Base-by-base conservation (phyloP, 2,888 invertebrate genomes). In the Cheiracanthium punctorium region DNA sequence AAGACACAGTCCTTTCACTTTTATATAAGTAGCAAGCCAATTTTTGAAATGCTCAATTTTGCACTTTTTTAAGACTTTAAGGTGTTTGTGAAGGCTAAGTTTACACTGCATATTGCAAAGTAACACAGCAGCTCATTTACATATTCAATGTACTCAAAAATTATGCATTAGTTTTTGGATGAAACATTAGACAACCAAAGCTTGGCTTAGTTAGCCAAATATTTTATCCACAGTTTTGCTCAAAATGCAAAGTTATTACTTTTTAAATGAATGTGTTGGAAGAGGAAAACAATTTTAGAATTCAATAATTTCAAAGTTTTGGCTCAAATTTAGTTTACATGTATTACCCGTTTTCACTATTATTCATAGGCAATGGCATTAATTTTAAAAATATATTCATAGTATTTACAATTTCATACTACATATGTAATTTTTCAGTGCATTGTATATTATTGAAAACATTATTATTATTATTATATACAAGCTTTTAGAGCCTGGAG, bases 1-100 rank as follows among this genome's bases (percentile, higher is more conserved):
- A 24, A 20, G 4, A 5, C 4, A 20, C 5, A 17, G 43, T 17
- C 43, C 43, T 17, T 48, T 48, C 24, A 24, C 58, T 17, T 58
- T 24, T 58, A 58, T 58, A 24, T 12, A 58, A 24, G 24, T 12
- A 5, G 24, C 17, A 24, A 58, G 20, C 24, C 24, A 8, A 58
- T 58, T n/a, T 17, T 58, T 20, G 12, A 58, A 58, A 58, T 58
- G 58, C 58, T 58, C 58, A 58, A 58, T 58, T 58, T 58, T 58
- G 58, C 4, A 24, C 58, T 58, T 2, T 58, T 48, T 48, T 48
- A 24, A 58, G 4, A 2, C 10, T 48, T 48, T 58, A 20, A 20
- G 4, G 20, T 24, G 20, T 24, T 58, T 1, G 4, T 20, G 1
- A 17, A 24, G 2, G n/a, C 4, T 17, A 17, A 24, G 24, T 58